phyloP scores from a whole-genome alignment of 2,113 vertebrate genomes.

The Scytalopus superciliaris region DNA sequence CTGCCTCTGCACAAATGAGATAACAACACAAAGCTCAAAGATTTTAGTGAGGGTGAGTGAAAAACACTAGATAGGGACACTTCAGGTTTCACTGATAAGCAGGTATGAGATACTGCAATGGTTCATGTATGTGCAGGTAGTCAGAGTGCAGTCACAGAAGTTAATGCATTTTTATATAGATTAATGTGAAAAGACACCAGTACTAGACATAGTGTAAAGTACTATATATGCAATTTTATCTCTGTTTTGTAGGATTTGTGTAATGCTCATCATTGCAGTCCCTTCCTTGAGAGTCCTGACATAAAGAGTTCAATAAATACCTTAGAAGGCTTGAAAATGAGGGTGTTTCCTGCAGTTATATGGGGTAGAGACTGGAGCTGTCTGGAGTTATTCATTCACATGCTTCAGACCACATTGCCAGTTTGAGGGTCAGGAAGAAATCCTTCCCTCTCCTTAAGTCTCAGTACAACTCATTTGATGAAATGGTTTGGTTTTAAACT shows the following conservation, averaged over 20 bases:
- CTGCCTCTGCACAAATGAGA: neutral
- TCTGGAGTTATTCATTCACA: neutral
- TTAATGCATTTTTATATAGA: neutral
- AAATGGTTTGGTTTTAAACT: neutral
- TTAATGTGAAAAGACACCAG: neutral
- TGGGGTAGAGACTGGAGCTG: neutral
- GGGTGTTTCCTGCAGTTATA: neutral
- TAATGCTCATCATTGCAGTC: neutral
- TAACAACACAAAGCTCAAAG: neutral
- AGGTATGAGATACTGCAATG: neutral
- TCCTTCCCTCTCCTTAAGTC: neutral
- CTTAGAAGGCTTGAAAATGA: neutral
- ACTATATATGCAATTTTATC: neutral
- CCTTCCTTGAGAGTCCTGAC: neutral
- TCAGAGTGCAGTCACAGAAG: neutral
- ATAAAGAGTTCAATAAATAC: neutral
- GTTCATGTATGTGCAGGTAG: neutral
- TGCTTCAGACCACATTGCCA: neutral
- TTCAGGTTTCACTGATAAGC: neutral
- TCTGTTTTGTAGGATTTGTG: neutral
- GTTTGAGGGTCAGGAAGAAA: neutral
- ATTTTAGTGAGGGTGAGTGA: neutral
- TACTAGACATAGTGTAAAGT: neutral
- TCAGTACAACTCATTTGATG: neutral
- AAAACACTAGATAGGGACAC: neutral